Evolutionary conservation across 2,888 invertebrate species (phyloP), one percentile per base, ranked within the genome.

Genomic region (Diarsia mendica): DNA sequence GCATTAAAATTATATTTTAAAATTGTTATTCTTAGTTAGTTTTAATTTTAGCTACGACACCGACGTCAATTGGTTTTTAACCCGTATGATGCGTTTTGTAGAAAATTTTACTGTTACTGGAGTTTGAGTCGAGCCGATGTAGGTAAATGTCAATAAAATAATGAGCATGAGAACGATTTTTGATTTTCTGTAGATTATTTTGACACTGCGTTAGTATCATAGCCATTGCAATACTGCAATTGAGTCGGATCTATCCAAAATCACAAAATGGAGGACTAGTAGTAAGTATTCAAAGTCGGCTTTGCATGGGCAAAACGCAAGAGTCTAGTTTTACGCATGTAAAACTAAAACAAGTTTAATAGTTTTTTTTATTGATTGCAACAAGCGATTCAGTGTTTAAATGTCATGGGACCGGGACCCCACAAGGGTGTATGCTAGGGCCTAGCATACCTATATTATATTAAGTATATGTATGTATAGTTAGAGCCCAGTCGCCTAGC

Each of bases 1-100:
- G 18, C 53, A 71, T 39, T 78, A 49, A 44, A 67, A 77, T 60
- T 68, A 46, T 63, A n/a, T 80, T 48, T n/a, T 10, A 79, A 71
- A 28, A 39, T 48, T 70, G 9, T 61, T 61, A 6, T 70, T 46
- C 10, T 11, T 28, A 15, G 15, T 61, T 46, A 11, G 13, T 53
- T 61, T 39, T 39, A 66, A 60, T 18, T 60, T 20, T 61, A 51
- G 46, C 18, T 48, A 76, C 4, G 2, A 53, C 3, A 9, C 28
- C 18, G 23, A 51, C 39, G 39, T 51, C 18, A 46, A 63, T 23
- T 33, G 33, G 23, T 6, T 33, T 51, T 39, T n/a, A 61, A 51
- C n/a, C n/a, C 15, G 28, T 65, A 15, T 23, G 23, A 15, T 23
- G 23, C n/a, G 20, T 68, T 60, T 9, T 51, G 15, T 67, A 33